These are phyloP conservation scores for Drosophila sucinea DNA, from an alignment of 1,140 invertebrate genomes.

Conservation along the genomic window DNA sequence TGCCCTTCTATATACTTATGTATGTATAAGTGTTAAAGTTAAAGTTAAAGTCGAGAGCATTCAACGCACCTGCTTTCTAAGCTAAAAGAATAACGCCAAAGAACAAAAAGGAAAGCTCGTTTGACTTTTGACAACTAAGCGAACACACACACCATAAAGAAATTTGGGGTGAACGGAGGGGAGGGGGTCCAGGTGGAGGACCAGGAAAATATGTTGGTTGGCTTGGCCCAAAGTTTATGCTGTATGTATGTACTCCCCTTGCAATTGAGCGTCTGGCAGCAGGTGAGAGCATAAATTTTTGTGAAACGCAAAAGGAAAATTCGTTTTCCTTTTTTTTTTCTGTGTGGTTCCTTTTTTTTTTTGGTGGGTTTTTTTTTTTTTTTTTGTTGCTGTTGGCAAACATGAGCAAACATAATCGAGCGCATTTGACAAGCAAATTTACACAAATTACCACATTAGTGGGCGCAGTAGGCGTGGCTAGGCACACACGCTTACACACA, in stretches of 20 bases:
- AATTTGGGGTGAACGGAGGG: neutral
- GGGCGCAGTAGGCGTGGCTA: slow-evolving; percentile 30
- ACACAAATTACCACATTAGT: slow-evolving; percentile 75
- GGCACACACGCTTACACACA: slow-evolving; percentile 13
- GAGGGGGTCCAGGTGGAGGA: neutral
- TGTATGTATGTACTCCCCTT: neutral
- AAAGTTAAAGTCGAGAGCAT: slow-evolving; percentile 65
- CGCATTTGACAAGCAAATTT: slow-evolving; percentile 76
- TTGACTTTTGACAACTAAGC: slow-evolving; percentile 12
- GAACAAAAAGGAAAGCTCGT: neutral
- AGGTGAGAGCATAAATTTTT: slow-evolving; percentile 60
- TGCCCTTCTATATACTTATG: too few species aligned
- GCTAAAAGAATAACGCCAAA: slow-evolving; percentile 5
- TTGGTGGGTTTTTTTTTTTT: neutral
- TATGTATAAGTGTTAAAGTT: slow-evolving; percentile 67
- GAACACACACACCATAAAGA: neutral
- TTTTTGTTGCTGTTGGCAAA: slow-evolving; percentile 43
- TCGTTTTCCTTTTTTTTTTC: neutral
- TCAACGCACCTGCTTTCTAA: slow-evolving; percentile 60
- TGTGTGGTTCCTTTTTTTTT: neutral
- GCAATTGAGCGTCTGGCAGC: slow-evolving; percentile 33
- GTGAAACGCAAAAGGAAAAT: slow-evolving; percentile 12
- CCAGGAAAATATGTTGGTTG: neutral
- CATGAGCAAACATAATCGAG: slow-evolving; percentile 66
- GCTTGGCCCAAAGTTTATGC: neutral